Conservation (phyloP, 53 echinoderm and acorn worm species). For the Holothuria leucospilota region DNA sequence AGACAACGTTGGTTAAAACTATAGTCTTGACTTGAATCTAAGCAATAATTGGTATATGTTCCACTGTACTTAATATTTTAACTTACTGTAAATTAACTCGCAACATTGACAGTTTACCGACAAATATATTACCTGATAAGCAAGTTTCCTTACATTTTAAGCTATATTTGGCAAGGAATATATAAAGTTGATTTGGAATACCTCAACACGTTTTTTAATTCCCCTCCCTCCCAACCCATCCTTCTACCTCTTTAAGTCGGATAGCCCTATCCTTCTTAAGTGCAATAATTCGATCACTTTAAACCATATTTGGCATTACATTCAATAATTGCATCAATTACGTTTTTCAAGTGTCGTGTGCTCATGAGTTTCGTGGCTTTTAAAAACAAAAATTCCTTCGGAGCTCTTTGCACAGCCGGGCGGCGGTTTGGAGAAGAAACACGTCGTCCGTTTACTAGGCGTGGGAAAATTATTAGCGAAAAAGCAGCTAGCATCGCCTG, state of each 20-base stretch:
- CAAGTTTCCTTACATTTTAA: no score
- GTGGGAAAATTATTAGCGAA: constrained; percentile 31
- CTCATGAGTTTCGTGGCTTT: constrained; percentile 34
- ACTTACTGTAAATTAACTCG: no score
- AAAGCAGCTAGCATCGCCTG: constrained; percentile 10
- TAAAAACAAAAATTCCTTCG: constrained; percentile 27
- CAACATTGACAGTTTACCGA: no score
- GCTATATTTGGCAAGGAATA: no score
- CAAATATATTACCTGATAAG: no score
- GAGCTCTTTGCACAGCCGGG: constrained; percentile 47
- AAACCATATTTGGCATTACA: background rate
- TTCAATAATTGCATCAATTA: constrained; percentile 46
- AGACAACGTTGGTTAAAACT: no score
- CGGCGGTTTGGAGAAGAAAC: background rate
- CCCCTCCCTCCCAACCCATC: no score
- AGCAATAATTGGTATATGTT: no score
- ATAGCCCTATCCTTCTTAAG: constrained; percentile 12
- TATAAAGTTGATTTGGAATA: no score
- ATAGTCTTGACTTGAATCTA: no score
- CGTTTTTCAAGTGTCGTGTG: constrained; percentile 36
- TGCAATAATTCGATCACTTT: constrained; percentile 48
- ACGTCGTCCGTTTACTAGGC: background rate
- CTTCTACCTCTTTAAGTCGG: constrained; percentile 1
- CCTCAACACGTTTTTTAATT: no score
- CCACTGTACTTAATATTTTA: no score